Evolutionary conservation across 1,140 invertebrate genomes (phyloP).

Genomic region (Ctenoplectra terminalis): DNA sequence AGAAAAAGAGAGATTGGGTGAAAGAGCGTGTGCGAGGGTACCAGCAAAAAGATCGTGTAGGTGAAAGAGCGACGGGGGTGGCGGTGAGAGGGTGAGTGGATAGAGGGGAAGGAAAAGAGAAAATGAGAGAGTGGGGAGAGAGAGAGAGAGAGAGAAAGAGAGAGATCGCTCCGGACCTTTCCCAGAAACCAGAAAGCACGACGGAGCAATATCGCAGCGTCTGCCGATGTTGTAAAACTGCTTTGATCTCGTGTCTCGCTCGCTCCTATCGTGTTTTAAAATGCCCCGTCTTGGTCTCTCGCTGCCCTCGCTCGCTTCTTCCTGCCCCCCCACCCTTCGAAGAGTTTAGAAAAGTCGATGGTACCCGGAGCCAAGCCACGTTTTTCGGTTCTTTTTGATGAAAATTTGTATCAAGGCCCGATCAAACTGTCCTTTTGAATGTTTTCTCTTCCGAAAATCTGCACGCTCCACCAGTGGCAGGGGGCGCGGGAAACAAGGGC

Average conservation of each 20-base stretch:
- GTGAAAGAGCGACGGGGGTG: conserved; percentile 20
- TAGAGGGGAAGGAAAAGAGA: background rate
- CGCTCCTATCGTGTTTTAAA: background rate
- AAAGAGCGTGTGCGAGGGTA: background rate
- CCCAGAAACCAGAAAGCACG: conserved; percentile 69
- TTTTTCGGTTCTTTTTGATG: conserved; percentile 36
- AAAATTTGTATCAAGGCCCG: conserved; percentile 60
- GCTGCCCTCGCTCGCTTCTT: background rate
- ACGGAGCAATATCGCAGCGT: conserved; percentile 69
- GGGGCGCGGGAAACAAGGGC: background rate
- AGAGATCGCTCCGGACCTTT: conserved; percentile 58
- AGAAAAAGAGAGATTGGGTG: background rate
- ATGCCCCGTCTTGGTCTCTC: conserved; percentile 8
- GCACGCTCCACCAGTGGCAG: no score
- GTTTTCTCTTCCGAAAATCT: conserved; percentile 1
- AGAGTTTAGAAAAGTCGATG: conserved; percentile 52
- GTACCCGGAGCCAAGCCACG: conserved; percentile 17
- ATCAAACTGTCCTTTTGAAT: conserved; percentile 51
- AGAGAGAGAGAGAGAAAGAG: background rate
- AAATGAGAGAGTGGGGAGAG: conserved; percentile 1
- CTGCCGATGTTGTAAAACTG: conserved; percentile 70
- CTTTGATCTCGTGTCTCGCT: conserved; percentile 67
- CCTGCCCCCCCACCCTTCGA: background rate
- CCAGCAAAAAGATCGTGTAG: conserved; percentile 12
- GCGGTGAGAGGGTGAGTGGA: background rate